Percentiles rank a stretch among this genome's conserved stretches.
Evolutionary conservation across 2,797 vertebrate genomes (phyloP).

Genomic region (Amazona ochrocephala): DNA sequence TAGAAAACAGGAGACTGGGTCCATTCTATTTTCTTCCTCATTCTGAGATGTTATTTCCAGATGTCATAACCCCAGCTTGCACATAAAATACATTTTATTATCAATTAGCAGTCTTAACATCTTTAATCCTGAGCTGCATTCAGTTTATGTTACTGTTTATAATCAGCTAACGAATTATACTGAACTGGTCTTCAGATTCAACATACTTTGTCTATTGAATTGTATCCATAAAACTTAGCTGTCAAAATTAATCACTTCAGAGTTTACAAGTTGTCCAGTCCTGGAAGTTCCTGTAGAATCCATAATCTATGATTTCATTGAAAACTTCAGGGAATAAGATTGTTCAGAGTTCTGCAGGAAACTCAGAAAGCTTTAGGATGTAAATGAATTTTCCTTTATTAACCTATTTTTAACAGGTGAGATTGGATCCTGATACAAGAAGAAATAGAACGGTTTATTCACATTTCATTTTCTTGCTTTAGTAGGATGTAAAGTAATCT

Average conservation of each 20-base stretch:
- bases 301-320: not conserved
- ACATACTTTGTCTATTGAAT: not conserved
- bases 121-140: not conserved
- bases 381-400: not conserved
- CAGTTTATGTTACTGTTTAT: not conserved
- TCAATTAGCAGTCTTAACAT: not conserved
- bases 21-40: not conserved
- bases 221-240: not conserved
- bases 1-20: not conserved
- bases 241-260: not conserved
- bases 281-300: not conserved
- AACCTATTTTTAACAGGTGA: not conserved
- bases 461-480: not conserved
- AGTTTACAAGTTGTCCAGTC: not conserved
- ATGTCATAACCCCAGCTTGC: not conserved
- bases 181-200: not conserved
- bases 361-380: not conserved
- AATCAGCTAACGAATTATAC: not conserved
- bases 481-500: not conserved
- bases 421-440: not conserved
- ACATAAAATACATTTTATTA: not conserved
- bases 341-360: not conserved
- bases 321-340: not conserved
- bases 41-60: not conserved
- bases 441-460: not conserved